Evolutionary conservation across 1,140 invertebrate species (phyloP), one percentile per base, ranked within the genome.

Genomic region (Zaprionus camerounensis): DNA sequence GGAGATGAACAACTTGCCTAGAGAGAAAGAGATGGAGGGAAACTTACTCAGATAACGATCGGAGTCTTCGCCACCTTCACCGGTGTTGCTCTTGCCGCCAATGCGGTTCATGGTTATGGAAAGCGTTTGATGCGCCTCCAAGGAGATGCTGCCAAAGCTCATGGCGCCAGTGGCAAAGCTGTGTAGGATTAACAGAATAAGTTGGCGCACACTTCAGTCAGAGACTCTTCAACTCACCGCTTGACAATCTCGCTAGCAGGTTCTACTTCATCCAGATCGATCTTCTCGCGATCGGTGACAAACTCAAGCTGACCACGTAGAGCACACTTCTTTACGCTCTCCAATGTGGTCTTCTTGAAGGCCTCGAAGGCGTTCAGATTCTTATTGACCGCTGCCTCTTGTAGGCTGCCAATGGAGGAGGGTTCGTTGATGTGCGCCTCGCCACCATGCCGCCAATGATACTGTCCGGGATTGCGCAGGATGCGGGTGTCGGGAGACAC

Each of bases 341-440:
- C 95, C 94, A 98, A 96, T 0, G 98, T 96, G 24, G 96, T 96
- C 93, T 98, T 97, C 36, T 96, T 95, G 94, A 97, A 99, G 83
- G 96, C 96, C 69, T 98, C 96, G 92, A 99, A 99, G 5, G 97
- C 96, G 49, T 94, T 95, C 24, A 94, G 94, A 86, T 95, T 98
- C 71, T 99, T 99, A 49, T 95, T 95, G 51, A 94, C 93, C 0
- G 97, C 96, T 12, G 99, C 98, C 93, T 99, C 94, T 91, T 98
- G 98, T n/a, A 99, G 93, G 91, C 97, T 97, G 36, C 97, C 98
- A 91, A 99, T 98, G 75, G 97, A 97, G 46, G 95, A 93, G 0
- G 99, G 99, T 93, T 99, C 98, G 92, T 99, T 99, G 81, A 99
- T 97, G 93, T 99, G 99, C 82, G 98, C 98, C 93, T 99, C 99